A percentile compares a stretch with the other conserved stretches of the same genome.
Evolutionary conservation across 2,797 vertebrate species (phyloP).

Genomic region (Falco rusticolus): DNA sequence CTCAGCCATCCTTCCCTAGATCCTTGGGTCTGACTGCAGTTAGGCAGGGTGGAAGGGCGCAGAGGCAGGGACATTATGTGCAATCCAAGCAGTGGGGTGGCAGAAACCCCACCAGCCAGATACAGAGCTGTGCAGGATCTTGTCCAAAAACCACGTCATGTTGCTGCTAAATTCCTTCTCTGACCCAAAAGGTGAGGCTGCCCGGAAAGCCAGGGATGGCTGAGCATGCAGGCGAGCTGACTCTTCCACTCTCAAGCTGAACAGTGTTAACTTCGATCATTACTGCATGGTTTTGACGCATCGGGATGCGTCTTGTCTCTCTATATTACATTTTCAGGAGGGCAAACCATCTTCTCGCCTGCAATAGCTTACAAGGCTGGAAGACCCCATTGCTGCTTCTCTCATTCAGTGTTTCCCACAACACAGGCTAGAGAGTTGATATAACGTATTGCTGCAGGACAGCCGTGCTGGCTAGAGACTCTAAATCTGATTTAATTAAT

Average conservation of each 20-base stretch:
- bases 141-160: fast-evolving
- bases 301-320: background rate
- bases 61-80: background rate
- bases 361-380: background rate
- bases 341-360: background rate
- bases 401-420: background rate
- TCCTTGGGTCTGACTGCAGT: background rate
- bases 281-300: background rate
- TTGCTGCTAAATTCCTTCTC: background rate
- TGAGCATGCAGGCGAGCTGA: background rate
- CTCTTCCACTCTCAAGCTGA: background rate
- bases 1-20: background rate
- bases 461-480: background rate
- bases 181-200: background rate
- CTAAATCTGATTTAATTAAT: background rate
- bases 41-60: background rate
- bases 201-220: background rate
- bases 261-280: background rate
- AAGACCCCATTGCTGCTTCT: background rate
- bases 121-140: background rate
- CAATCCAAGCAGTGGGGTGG: fast-evolving
- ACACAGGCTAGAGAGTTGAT: background rate
- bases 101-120: background rate
- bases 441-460: background rate
- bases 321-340: background rate